Percentiles rank a stretch among this genome's conserved stretches.
Conservation (phyloP, 2,113 vertebrate genomes). For the Cygnus atratus region DNA sequence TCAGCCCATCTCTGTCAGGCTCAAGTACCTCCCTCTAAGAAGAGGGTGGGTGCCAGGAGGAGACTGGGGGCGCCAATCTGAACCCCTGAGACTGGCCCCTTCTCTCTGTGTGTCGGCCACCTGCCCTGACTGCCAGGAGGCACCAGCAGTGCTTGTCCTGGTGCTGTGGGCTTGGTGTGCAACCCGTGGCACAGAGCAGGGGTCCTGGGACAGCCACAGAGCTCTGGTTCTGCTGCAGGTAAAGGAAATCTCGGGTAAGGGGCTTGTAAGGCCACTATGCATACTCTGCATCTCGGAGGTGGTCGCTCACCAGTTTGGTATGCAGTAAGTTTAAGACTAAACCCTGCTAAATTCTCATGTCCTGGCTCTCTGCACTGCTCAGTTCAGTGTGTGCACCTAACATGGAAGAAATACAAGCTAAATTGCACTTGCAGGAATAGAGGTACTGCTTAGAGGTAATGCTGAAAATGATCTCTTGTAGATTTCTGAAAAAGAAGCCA, state of each 20-base stretch:
- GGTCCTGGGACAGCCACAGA: accelerated
- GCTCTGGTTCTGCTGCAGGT: not conserved
- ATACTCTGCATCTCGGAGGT: not conserved
- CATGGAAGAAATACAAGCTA: not conserved
- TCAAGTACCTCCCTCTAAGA: not conserved
- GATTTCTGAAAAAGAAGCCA: not conserved
- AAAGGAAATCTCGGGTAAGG: not conserved
- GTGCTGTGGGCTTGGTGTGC: not conserved
- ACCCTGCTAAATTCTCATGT: not conserved
- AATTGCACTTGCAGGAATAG: not conserved
- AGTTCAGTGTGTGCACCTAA: not conserved
- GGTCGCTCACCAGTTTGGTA: not conserved
- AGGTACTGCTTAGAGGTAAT: not conserved
- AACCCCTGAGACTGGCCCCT: not conserved
- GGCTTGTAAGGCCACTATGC: not conserved
- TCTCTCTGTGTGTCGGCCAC: not conserved
- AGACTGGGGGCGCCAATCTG: not conserved
- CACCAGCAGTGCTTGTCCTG: not conserved
- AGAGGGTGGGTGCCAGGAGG: not conserved
- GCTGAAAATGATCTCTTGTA: not conserved
- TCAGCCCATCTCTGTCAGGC: not conserved
- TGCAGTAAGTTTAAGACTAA: not conserved
- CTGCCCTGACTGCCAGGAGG: not conserved
- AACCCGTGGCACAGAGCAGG: not conserved
- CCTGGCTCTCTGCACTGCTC: not conserved